Base-by-base conservation (phyloP, 2,888 invertebrate genomes). In the Odontomyia ornata region DNA sequence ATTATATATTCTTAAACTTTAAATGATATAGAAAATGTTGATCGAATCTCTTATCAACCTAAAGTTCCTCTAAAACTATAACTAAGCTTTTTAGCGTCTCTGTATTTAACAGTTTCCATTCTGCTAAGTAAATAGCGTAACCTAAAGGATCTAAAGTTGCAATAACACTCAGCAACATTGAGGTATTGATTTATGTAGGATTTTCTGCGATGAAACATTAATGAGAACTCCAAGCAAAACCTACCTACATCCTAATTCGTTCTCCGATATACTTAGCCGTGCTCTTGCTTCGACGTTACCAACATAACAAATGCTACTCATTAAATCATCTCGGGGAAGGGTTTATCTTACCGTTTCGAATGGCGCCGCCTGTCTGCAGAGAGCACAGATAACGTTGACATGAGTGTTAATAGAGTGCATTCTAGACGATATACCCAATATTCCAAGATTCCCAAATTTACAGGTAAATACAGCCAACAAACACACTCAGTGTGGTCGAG, bases 311-410 rank as follows among this genome's bases (percentile, higher is more conserved):
- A 65, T 65, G 21, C 65, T 18, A 36, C 18, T 21, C 43, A 18
- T 18, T 43, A 65, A 65, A 65, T 65, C 65, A 65, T 15, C 18
- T 65, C 36, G 36, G 36, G 43, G 36, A 36, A 30, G n/a, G 65
- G 30, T 25, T 23, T 65, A 30, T 65, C 65, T 65, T 65, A 65
- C 28, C 65, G 36, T 65, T 65, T 65, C 21, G 36, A 36, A 43
- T 36, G 3, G 5, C 5, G 36, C 9, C 9, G 43, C 43, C 65
- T 65, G 21, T 5, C 36, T 36, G 21, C 1, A n/a, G 65, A 65
- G 15, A 36, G 18, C 43, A 1, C 36, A 28, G 36, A 65, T 43
- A 65, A 36, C 43, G 65, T 21, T 21, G 43, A 36, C 43, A 65
- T 5, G 65, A 43, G 43, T 21, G 65, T 23, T 25, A 65, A 65